Base-by-base conservation (phyloP, 37 sponge, comb jelly and placozoan genomes). In the Halisarca cf. caerulea region DNA sequence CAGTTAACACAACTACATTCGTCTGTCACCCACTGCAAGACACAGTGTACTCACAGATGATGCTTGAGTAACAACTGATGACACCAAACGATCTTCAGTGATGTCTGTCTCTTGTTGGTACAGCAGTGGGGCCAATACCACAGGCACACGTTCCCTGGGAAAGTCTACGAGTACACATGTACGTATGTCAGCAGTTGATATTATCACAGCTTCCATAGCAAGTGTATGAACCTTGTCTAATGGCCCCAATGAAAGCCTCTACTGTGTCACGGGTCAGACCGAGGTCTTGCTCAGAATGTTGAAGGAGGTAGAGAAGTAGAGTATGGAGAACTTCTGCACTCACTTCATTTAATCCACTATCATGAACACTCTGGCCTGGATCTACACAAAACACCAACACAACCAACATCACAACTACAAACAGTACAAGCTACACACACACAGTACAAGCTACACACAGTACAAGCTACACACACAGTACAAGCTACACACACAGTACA, bases 281-380 rank as follows among this genome's bases (percentile, higher is more conserved):
- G 28, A 59, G 66, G 25, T 93, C 91, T 7, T 90, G 89, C 83
- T 83, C 80, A 0, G 91, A 32, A 53, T 58, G 42, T 35, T 86
- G 88, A 15, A 95, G 78, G 28, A 95, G 73, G 86, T 92, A 59
- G 39, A 88, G 78, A 38, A 95, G 91, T 3, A 95, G 70, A 28
- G 85, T 57, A 78, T 95, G 96, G 18, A 95, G 89, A 21, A 95
- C 89, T 24, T 95, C 96, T 0, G 90, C 81, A n/a, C 89, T 88
- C 51, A 93, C 82, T 17, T 95, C 96, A 35, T 84, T 81, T 34
- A 95, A 87, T 0, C 96, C 96, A 45, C 91, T 88, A 72, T 90
- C 96, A 35, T 80, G 60, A 32, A 86, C 51, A 0, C 94, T 90
- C 59, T 83, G 83, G 34, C 89, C 84, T 27, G 89, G 62, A 60